Percentiles rank a stretch among this genome's conserved stretches.
These are phyloP conservation scores for Myrmecobius fasciatus DNA, from an alignment of 2,113 vertebrate genomes.

Conservation along the genomic window DNA sequence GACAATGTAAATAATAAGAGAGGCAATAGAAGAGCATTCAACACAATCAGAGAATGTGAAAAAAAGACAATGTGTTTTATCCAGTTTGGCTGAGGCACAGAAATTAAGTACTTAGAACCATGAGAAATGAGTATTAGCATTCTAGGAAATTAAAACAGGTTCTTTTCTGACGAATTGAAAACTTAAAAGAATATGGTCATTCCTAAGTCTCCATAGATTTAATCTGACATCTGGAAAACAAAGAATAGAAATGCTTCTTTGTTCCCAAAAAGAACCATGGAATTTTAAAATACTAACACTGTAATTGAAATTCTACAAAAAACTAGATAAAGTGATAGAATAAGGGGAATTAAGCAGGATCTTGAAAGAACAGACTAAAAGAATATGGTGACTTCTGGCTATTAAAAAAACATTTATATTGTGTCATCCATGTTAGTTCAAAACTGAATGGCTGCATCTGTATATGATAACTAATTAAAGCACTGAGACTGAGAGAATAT, in stretches of 20 bases:
- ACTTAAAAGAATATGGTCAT: neutral
- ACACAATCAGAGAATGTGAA: neutral
- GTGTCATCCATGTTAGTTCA: neutral
- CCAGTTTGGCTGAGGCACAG: neutral
- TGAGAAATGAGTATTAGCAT: too few species aligned
- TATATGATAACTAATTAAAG: neutral
- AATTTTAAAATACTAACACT: neutral
- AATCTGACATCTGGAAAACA: neutral
- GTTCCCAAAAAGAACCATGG: neutral
- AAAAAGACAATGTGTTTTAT: neutral
- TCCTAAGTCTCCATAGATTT: neutral
- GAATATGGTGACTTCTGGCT: neutral
- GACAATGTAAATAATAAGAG: neutral
- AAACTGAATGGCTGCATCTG: neutral
- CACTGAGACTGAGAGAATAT: neutral
- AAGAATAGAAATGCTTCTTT: neutral
- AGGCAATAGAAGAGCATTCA: neutral
- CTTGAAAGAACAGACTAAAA: neutral
- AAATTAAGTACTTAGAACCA: neutral
- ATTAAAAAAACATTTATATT: neutral
- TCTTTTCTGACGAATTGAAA: neutral
- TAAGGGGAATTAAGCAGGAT: neutral
- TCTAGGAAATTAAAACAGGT: neutral
- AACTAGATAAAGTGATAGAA: neutral
- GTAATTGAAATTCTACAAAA: neutral